These are phyloP conservation scores for Galerucella pusilla DNA, from an alignment of 2,888 invertebrate genomes.

Conservation along the genomic window DNA sequence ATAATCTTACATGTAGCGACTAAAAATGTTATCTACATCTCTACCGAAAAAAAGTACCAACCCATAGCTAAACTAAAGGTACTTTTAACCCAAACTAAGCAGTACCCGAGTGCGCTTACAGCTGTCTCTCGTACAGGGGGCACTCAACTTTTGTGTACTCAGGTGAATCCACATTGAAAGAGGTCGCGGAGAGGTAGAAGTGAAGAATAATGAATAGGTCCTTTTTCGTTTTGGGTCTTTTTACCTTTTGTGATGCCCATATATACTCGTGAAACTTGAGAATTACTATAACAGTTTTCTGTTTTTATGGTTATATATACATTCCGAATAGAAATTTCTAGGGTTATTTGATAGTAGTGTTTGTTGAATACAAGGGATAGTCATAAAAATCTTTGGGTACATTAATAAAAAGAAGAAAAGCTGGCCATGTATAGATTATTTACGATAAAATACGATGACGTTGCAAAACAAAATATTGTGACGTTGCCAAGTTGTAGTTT, in stretches of 20 bases:
- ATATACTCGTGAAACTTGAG: slow-evolving; percentile 7
- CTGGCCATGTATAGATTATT: too few species aligned
- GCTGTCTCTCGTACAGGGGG: slow-evolving; percentile 28
- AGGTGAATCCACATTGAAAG: slow-evolving; percentile 35
- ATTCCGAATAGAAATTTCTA: neutral
- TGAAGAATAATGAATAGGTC: slow-evolving; percentile 18
- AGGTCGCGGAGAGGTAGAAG: slow-evolving; percentile 13
- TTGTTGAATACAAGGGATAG: neutral
- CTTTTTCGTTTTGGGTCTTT: slow-evolving; percentile 15
- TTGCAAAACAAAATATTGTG: too few species aligned
- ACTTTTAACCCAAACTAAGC: slow-evolving; percentile 15
- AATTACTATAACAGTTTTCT: slow-evolving; percentile 4
- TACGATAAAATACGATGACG: too few species aligned
- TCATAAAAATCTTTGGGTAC: neutral
- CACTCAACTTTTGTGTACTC: slow-evolving; percentile 38
- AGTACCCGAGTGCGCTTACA: slow-evolving; percentile 18
- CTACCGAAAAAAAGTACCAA: slow-evolving; percentile 22
- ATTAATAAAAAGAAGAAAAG: too few species aligned
- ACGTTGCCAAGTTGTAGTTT: too few species aligned
- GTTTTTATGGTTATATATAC: neutral
- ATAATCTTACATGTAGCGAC: too few species aligned
- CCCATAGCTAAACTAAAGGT: slow-evolving; percentile 8
- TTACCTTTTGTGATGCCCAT: slow-evolving; percentile 9
- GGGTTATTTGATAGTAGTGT: slow-evolving; percentile 18
- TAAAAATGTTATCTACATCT: slow-evolving; percentile 27